phyloP scores from a whole-genome alignment of 37 sponge, comb jelly and placozoan species.

The Mnemiopsis leidyi region DNA sequence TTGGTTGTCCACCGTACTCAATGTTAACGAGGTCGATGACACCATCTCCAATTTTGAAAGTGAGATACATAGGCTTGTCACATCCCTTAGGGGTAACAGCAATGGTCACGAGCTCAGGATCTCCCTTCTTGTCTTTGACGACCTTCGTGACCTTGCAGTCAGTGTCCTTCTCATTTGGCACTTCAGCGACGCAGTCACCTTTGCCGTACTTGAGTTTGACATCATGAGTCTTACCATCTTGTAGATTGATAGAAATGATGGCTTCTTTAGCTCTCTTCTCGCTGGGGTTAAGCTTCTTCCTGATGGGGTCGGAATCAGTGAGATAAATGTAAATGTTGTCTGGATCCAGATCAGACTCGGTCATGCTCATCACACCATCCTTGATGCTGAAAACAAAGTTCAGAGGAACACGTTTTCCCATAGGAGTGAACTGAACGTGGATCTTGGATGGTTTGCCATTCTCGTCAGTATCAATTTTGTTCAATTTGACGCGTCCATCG shows the following conservation, averaged over 20 bases:
- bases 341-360: constrained; percentile 21
- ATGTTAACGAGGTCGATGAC: constrained; percentile 39
- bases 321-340: background rate
- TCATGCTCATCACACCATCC: constrained; percentile 55
- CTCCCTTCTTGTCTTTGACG: constrained; percentile 40
- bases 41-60: constrained; percentile 12
- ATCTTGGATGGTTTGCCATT: constrained; percentile 41
- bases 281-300: constrained; percentile 47
- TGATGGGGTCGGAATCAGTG: constrained; percentile 48
- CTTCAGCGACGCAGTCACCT: background rate
- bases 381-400: constrained; percentile 48
- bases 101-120: constrained; percentile 35
- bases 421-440: constrained; percentile 6
- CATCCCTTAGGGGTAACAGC: constrained; percentile 21
- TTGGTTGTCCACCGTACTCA: constrained; percentile 37
- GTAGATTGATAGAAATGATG: constrained; percentile 36
- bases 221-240: constrained; percentile 35
- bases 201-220: constrained; percentile 39
- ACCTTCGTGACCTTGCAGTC: constrained; percentile 19
- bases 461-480: background rate
- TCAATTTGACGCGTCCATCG: constrained; percentile 14
- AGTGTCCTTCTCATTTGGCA: background rate
- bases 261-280: constrained; percentile 53
- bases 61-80: constrained; percentile 35
- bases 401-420: constrained; percentile 1